Percentiles rank a stretch among this genome's conserved stretches.
These are phyloP conservation scores for Ophraella communa DNA, from an alignment of 2,888 invertebrate genomes.

Conservation along the genomic window DNA sequence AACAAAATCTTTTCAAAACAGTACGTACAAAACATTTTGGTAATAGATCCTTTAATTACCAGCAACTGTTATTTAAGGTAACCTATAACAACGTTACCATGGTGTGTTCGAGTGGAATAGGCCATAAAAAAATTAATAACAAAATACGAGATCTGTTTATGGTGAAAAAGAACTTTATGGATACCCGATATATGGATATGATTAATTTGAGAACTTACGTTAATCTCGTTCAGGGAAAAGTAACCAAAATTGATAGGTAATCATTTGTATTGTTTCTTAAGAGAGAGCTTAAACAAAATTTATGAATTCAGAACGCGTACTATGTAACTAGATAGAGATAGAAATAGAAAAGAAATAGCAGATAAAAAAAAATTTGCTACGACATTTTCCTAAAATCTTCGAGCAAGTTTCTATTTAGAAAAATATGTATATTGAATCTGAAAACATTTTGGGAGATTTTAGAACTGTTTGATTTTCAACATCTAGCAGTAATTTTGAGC, in stretches of 20 bases:
- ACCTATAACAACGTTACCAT: slow-evolving; percentile 75
- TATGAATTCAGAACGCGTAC: too few relatives aligned
- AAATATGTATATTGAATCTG: too few relatives aligned
- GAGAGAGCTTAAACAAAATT: too few relatives aligned
- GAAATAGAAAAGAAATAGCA: too few relatives aligned
- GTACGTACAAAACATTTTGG: slow-evolving; percentile 34
- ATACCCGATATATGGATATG: slow-evolving; percentile 63
- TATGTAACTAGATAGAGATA: too few relatives aligned
- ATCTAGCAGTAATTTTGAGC: too few relatives aligned
- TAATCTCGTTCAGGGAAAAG: slow-evolving; percentile 67
- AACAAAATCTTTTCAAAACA: slow-evolving; percentile 54
- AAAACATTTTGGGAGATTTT: too few relatives aligned
- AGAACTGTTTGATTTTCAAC: too few relatives aligned
- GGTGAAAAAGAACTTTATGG: slow-evolving; percentile 64
- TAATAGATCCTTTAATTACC: background rate
- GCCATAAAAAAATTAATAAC: slow-evolving; percentile 55
- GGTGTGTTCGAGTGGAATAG: slow-evolving; percentile 70
- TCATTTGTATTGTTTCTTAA: background rate
- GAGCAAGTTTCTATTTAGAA: too few relatives aligned
- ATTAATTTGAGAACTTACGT: slow-evolving; percentile 69
- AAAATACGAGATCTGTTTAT: slow-evolving; percentile 60
- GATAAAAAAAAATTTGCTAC: too few relatives aligned
- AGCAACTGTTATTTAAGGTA: slow-evolving; percentile 55
- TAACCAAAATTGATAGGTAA: slow-evolving; percentile 55
- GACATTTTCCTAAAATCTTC: too few relatives aligned